phyloP scores from a whole-genome alignment of 2,797 vertebrate genomes.

The Acanthurus lineatus region DNA sequence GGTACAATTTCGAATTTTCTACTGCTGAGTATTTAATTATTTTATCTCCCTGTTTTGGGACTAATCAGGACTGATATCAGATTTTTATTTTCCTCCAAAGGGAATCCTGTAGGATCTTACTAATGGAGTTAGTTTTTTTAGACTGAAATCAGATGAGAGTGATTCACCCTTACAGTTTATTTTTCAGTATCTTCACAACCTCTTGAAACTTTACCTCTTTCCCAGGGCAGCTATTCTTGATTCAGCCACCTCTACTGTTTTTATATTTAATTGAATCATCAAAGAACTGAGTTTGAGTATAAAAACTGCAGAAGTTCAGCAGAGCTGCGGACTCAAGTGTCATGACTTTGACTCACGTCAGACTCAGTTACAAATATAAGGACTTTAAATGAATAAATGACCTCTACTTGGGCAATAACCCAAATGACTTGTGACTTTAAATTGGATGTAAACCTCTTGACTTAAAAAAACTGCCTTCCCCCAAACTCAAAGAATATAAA shows the following conservation, averaged over 20 bases:
- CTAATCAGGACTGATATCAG: background rate
- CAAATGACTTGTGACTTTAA: too few species aligned
- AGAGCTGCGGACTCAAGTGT: too few species aligned
- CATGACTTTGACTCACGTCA: too few species aligned
- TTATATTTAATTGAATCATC: slow-evolving; percentile 53
- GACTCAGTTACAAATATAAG: too few species aligned
- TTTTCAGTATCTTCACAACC: slow-evolving; percentile 45
- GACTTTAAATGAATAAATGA: too few species aligned
- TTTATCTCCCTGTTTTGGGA: background rate
- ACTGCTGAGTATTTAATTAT: background rate
- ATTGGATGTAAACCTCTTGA: too few species aligned
- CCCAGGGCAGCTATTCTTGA: slow-evolving; percentile 40
- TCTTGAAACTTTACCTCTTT: slow-evolving; percentile 51
- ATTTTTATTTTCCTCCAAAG: background rate
- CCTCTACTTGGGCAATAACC: too few species aligned
- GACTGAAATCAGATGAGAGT: slow-evolving; percentile 11
- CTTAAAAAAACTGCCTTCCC: too few species aligned
- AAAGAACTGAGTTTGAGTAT: slow-evolving; percentile 19
- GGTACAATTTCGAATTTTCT: background rate
- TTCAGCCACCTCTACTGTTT: background rate
- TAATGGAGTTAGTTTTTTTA: slow-evolving; percentile 5
- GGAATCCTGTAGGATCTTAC: slow-evolving; percentile 17
- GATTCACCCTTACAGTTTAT: slow-evolving; percentile 22
- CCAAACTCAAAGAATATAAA: too few species aligned
- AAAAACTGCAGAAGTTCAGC: slow-evolving; percentile 33